Evolutionary conservation across 2,888 invertebrate species (phyloP), one percentile per base, ranked within the genome.

Genomic region (Muscina levida): DNA sequence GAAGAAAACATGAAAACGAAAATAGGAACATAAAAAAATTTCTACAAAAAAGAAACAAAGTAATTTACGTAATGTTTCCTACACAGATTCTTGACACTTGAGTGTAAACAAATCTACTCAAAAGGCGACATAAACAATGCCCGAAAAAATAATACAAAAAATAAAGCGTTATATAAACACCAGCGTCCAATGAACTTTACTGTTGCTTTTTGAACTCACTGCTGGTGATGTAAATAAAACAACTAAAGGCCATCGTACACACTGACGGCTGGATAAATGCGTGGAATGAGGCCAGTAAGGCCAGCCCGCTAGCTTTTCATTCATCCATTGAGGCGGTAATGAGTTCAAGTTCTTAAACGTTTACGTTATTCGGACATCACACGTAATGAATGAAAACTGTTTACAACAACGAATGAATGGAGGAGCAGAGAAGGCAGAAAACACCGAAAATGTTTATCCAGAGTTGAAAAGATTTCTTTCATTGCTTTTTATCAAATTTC

Each of bases 101-200:
- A 5, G 31, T 8, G 31, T 31, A 31, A 31, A 31, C 31, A 31
- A 31, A 31, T 31, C 31, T 31, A 5, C 31, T 31, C 31, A 31
- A 5, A 5, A 8, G 8, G 31, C 31, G 31, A 31, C 31, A 31
- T 31, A 31, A 31, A 31, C 4, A 31, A 3, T 31, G 4, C 31
- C 31, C 31, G 8, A 31, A 31, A 31, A 31, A 31, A 31, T 5
- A 31, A 31, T 31, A 31, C 31, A 3, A 31, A 31, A 31, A 3
- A 31, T 8, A 31, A 31, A 5, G 31, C 8, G 31, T 56, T 13
- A 17, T 44, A 19, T 46, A 57, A 57, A 67, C 57, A 67, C 48
- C 24, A 56, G 15, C 44, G 57, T 37, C 26, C 68, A 74, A 59
- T 74, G 74, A 73, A 67, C 74, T 67, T 13, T 11, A 59, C 17